phyloP scores from a whole-genome alignment of 1,140 invertebrate species.

The Hirudo medicinalis region DNA sequence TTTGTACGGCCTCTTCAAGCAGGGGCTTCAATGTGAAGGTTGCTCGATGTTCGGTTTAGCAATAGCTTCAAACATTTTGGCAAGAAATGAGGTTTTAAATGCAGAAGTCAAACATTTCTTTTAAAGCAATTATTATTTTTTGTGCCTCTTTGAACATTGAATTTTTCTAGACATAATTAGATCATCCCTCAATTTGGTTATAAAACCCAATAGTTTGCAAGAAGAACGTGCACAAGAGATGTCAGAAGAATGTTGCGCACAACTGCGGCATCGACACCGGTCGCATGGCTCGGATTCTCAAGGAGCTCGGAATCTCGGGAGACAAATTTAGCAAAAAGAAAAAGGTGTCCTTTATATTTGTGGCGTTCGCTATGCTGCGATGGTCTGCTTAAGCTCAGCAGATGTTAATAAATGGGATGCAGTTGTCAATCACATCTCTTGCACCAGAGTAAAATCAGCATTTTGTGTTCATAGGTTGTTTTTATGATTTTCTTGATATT shows the following conservation, averaged over 20 bases:
- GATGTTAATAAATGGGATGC: no score
- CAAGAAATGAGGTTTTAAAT: no score
- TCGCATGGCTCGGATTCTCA: conserved; percentile 80
- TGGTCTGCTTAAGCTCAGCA: no score
- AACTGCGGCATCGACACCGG: conserved; percentile 97
- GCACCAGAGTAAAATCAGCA: no score
- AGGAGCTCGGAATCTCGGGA: conserved; percentile 65
- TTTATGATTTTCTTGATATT: no score
- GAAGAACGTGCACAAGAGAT: conserved; percentile 96
- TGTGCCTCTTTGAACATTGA: no score
- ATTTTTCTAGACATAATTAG: neutral
- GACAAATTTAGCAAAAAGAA: conserved; percentile 78
- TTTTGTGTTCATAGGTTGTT: no score
- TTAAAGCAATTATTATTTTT: no score
- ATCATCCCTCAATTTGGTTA: neutral
- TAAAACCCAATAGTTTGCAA: conserved; percentile 53
- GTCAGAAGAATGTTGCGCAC: conserved; percentile 96
- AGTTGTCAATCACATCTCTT: no score
- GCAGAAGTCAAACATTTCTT: no score
- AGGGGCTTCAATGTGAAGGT: conserved; percentile 87
- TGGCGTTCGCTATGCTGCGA: no score
- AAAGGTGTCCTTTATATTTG: neutral
- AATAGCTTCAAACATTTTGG: no score
- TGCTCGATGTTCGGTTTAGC: conserved; percentile 32
- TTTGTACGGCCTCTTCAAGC: conserved; percentile 76